Base-by-base conservation (phyloP, 2,888 invertebrate species). In the Archaeoteleia sp. region DNA sequence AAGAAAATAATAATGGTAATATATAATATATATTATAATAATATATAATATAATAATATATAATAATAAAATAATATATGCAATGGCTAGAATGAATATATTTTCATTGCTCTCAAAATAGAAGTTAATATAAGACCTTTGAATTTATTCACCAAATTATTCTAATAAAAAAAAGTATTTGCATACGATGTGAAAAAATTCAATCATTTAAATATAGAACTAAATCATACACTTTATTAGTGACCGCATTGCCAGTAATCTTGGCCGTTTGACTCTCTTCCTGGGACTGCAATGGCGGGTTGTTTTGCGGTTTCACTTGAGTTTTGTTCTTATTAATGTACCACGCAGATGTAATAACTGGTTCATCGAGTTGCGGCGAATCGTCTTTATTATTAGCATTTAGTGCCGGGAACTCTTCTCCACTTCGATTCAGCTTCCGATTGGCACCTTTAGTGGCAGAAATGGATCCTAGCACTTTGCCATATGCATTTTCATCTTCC, bases 401-500 rank as follows among this genome's bases (percentile, higher is more conserved):
- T 0, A 90, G 81, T 7, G 88, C 88, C 0, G 90, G 90, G 84
- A 90, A 90, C 70, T 90, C 89, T 72, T 89, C 89, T 0, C 87
- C 87, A 60, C 85, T 79, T 70, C 78, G 77, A 60, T 79, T 71
- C 73, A 85, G 78, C 81, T 85, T 65, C 67, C 74, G 79, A 54
- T 65, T 72, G 42, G n/a, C n/a, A n/a, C 73, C 78, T 74, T 74
- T 76, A 60, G 83, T 85, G 30, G 78, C 66, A n/a, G n/a, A n/a
- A 37, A 70, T 70, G 32, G 77, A 74, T 27, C 78, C 80, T 10
- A 85, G 76, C 9, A 88, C 86, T 72, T 93, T 91, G 12, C 89
- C 88, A 82, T 96, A 96, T 0, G 96, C 96, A 80, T 94, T 94
- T 82, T 95, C 95, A 81, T 96, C 96, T 81, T 96, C 95, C 95